Evolutionary conservation across 2,888 invertebrate genomes (phyloP).

Genomic region (Baccha elongata): DNA sequence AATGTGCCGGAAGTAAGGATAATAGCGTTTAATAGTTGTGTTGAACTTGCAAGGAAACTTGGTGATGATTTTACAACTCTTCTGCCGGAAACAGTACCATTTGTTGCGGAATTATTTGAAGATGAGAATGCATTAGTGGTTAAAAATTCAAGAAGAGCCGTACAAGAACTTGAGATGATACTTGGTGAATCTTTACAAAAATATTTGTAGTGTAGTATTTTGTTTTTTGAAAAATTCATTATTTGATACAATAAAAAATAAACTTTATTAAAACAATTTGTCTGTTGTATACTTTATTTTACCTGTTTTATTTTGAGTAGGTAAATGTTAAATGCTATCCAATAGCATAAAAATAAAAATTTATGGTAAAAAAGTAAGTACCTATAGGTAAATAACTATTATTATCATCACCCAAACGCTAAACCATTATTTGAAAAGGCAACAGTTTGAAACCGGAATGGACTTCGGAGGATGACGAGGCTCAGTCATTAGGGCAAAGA

Average conservation of each 20-base stretch:
- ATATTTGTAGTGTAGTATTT: conserved; percentile 86
- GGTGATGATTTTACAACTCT: conserved; percentile 95
- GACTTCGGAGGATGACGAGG: too few species aligned
- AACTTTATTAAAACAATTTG: too few species aligned
- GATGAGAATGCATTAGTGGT: conserved; percentile 94
- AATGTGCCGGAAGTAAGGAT: conserved; percentile 89
- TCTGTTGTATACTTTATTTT: too few species aligned
- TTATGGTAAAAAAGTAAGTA: too few species aligned
- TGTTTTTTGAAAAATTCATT: neutral
- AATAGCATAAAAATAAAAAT: too few species aligned
- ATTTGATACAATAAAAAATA: neutral
- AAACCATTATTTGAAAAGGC: too few species aligned
- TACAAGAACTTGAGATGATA: conserved; percentile 92
- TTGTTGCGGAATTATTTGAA: conserved; percentile 95
- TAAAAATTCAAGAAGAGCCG: conserved; percentile 89
- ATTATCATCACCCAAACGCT: too few species aligned
- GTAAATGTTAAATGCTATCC: too few species aligned
- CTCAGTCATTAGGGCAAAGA: too few species aligned
- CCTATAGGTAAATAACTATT: too few species aligned
- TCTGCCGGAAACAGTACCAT: conserved; percentile 96
- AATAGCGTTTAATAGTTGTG: conserved; percentile 87
- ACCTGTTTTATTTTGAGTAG: too few species aligned
- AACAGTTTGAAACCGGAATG: too few species aligned
- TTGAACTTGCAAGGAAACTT: conserved; percentile 91
- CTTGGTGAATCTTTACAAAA: conserved; percentile 95